phyloP scores from a whole-genome alignment of 2,888 invertebrate species.

The Tipula helvola region DNA sequence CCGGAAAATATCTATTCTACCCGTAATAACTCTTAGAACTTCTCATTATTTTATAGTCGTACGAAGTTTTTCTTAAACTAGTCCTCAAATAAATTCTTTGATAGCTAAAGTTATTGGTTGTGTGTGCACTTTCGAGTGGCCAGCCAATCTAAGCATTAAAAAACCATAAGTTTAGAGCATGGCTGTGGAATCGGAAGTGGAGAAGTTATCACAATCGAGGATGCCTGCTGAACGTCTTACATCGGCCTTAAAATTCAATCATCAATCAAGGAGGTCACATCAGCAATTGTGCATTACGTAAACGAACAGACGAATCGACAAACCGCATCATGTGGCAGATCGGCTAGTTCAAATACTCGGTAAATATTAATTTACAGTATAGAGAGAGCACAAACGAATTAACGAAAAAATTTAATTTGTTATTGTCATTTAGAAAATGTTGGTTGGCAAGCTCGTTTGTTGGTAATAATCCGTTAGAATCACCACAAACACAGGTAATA shows the following conservation, averaged over 20 bases:
- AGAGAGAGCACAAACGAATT: neutral
- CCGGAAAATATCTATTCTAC: too few relatives aligned
- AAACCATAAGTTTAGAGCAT: too few relatives aligned
- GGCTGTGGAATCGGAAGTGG: too few relatives aligned
- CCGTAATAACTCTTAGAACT: too few relatives aligned
- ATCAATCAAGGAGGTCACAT: slow-evolving; percentile 84
- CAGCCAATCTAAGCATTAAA: too few relatives aligned
- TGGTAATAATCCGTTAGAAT: slow-evolving; percentile 71
- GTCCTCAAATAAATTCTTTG: too few relatives aligned
- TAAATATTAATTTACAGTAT: slow-evolving; percentile 20
- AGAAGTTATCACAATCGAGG: too few relatives aligned
- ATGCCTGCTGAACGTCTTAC: slow-evolving; percentile 39
- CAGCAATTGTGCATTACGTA: slow-evolving; percentile 85
- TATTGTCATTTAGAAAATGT: slow-evolving; percentile 40
- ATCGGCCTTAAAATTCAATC: slow-evolving; percentile 59
- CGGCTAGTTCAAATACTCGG: slow-evolving; percentile 36
- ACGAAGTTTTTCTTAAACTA: too few relatives aligned
- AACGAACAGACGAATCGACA: slow-evolving; percentile 52
- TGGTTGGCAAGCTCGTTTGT: slow-evolving; percentile 91
- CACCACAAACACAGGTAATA: slow-evolving; percentile 60
- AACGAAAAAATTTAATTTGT: neutral
- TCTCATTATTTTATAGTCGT: too few relatives aligned
- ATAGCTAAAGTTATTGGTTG: too few relatives aligned
- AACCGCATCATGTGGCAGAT: slow-evolving; percentile 34
- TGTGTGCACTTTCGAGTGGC: too few relatives aligned